Base-by-base conservation (phyloP, 2,888 invertebrate species). In the Sycophila texana region DNA sequence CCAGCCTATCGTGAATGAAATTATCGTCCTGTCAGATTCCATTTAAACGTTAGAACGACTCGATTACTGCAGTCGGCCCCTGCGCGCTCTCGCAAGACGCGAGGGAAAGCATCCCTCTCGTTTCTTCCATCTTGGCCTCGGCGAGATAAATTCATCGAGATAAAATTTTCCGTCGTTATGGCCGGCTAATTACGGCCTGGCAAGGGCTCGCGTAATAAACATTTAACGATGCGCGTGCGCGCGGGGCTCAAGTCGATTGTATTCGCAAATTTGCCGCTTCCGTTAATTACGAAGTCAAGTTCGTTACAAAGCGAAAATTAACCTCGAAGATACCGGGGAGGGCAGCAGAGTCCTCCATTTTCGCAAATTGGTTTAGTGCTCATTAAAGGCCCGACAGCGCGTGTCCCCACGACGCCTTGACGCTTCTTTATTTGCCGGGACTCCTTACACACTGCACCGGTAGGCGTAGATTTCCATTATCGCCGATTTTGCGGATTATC, bases 331-430 rank as follows among this genome's bases (percentile, higher is more conserved):
- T 39, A 39, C 39, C 10, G 39, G 7, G 39, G 39, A 7, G 22
- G 66, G 57, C 57, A 5, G 10, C 47, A n/a, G n/a, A n/a, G n/a
- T n/a, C 49, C 49, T 71, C 39, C 49, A 57, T 77, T 71, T 77
- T 79, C 79, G 70, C 78, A 82, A 83, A 81, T 78, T 79, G 77
- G 67, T 81, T 77, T 74, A 78, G 63, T 58, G 60, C 58, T 75
- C 75, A 70, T 75, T 74, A 74, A 74, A 70, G 66, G 20, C 39
- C 67, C 65, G 73, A 78, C 67, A 57, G 58, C 22, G 26, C 51
- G 58, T 51, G 63, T 47, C 30, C 4, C 22, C 72, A 20, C n/a
- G 20, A 39, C 22, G 55, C 5, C 20, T 13, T 74, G 13, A 49
- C 22, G 51, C 47, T 63, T 14, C n/a, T 4, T 55, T 53, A n/a